Percentiles rank a stretch among this genome's conserved stretches.
Evolutionary conservation across 37 sponge, comb jelly and placozoan genomes (phyloP).

Genomic region (Aphrocallistes beatrix): DNA sequence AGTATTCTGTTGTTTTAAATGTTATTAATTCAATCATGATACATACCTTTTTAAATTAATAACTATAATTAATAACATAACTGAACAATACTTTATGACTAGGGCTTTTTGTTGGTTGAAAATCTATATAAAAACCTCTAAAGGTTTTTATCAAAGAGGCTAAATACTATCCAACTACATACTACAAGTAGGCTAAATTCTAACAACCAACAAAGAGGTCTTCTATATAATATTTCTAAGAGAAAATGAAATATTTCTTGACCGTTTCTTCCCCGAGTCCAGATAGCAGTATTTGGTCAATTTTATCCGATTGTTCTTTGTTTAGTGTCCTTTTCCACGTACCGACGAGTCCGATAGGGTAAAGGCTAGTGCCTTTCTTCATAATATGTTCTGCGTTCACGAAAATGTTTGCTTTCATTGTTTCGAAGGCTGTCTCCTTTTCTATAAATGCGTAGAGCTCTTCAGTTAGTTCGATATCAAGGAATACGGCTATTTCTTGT

Average conservation of each 20-base stretch:
- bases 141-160: too few species aligned
- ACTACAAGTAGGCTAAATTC: too few species aligned
- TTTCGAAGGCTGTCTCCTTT: not conserved
- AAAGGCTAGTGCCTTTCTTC: not conserved
- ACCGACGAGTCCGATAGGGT: not conserved
- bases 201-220: too few species aligned
- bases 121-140: too few species aligned
- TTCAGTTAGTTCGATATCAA: not conserved
- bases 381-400: not conserved
- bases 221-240: too few species aligned
- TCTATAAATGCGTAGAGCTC: not conserved
- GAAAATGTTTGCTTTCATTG: not conserved
- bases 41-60: too few species aligned
- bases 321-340: not conserved
- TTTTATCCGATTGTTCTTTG: not conserved
- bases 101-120: too few species aligned
- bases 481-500: not conserved
- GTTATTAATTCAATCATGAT: too few species aligned
- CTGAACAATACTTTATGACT: too few species aligned
- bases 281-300: not conserved
- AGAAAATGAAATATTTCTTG: not conserved
- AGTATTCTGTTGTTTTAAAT: too few species aligned
- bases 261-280: not conserved
- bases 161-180: too few species aligned
- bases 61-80: too few species aligned